phyloP scores from a whole-genome alignment of 2,888 invertebrate genomes.

The Alloplasta piceator region DNA sequence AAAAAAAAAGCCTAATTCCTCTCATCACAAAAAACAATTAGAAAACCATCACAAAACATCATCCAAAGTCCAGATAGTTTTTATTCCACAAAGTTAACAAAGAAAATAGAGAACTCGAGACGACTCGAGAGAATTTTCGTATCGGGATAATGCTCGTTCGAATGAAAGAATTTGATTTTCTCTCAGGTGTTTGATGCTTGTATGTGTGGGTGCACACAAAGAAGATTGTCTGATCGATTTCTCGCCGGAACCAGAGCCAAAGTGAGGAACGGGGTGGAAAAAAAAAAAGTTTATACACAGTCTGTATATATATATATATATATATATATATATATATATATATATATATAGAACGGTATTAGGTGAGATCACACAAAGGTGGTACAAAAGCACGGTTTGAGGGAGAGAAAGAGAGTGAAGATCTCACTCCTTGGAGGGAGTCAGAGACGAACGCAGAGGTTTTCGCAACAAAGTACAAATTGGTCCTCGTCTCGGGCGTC shows the following conservation, averaged over 20 bases:
- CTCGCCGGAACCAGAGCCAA: background rate
- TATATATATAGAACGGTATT: background rate
- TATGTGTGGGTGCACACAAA: background rate
- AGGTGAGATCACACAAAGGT: slow-evolving; percentile 7
- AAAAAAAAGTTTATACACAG: background rate
- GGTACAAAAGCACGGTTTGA: background rate
- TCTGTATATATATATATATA: background rate
- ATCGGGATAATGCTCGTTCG: no score
- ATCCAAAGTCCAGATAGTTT: no score
- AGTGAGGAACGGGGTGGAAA: background rate
- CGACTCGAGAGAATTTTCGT: no score
- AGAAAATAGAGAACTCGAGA: no score
- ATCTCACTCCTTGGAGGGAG: background rate
- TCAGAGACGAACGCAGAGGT: slow-evolving; percentile 17
- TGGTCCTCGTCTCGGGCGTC: slow-evolving; percentile 52
- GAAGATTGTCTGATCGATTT: slow-evolving; percentile 19
- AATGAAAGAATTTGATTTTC: no score
- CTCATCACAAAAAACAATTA: no score
- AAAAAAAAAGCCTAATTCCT: no score
- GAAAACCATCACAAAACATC: no score
- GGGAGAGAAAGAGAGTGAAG: slow-evolving; percentile 17
- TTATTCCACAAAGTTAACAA: no score
- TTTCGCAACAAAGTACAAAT: slow-evolving; percentile 62
- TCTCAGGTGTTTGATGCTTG: no score
- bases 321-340: slow-evolving; percentile 1